Base-by-base conservation (phyloP, 2,113 vertebrate genomes). In the Saccopteryx bilineata region DNA sequence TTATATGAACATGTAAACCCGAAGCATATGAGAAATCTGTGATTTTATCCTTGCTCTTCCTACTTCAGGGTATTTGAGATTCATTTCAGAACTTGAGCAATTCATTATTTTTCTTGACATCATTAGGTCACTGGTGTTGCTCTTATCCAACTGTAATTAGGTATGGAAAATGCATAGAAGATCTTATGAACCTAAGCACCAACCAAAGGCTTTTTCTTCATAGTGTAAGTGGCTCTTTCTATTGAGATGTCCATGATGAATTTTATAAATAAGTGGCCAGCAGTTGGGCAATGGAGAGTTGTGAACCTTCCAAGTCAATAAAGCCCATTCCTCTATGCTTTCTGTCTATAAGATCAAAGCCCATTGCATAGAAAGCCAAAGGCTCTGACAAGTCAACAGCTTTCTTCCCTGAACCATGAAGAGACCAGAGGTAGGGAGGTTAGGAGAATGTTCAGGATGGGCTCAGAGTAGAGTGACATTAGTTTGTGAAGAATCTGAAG, bases 11-110 rank as follows among this genome's bases (percentile, higher is more conserved):
- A 39, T 21, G 4, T 19, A 76, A 48, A 10, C 18, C 17, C 6
- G 9, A 63, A 9, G 5, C 33, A 28, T 2, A 15, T 2, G 12
- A 46, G 50, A 24, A 0, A 0, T 12, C 4, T 1, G 2, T 3
- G 6, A 31, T 2, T 3, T 71, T 52, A 14, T 15, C 9, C 31
- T 76, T 58, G 15, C 17, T 39, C 2, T 61, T 46, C 83, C 9
- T 0, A 9, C 8, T 46, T 8, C 1, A 9, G 5, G 4, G 5
- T 0, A 18, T 24, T 28, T 3, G 26, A 8, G 60, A 17, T 24
- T 76, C 28, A 54, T 21, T 24, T 81, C 17, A 9, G 48, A 72
- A 28, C 26, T 2, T 1, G 5, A 63, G n/a, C 31, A 18, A 12
- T 33, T 74, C 23, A 6, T 23, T 0, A 46, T 63, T 76, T 71